Percentiles rank a stretch among this genome's conserved stretches.
These are phyloP conservation scores for Amblyjoppa fuscipennis DNA, from an alignment of 2,888 invertebrate genomes.

Conservation along the genomic window DNA sequence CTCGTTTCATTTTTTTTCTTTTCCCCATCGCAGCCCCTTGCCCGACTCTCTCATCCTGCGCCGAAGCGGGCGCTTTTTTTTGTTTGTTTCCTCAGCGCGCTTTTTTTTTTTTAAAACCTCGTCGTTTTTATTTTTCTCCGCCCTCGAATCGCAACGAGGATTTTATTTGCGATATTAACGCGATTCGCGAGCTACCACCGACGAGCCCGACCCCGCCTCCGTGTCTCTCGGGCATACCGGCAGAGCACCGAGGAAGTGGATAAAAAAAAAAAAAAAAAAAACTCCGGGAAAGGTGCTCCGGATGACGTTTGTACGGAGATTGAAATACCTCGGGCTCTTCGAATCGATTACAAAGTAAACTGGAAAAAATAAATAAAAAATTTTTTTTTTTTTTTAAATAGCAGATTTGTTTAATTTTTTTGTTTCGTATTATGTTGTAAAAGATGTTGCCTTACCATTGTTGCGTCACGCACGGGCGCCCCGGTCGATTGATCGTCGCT, in stretches of 20 bases:
- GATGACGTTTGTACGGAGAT: neutral
- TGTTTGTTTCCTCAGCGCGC: slow-evolving; percentile 1
- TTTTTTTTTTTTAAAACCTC: slow-evolving; percentile 13
- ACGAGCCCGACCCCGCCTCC: slow-evolving; percentile 66
- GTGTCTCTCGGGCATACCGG: slow-evolving; percentile 5
- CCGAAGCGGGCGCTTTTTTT: slow-evolving; percentile 24
- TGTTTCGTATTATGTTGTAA: neutral
- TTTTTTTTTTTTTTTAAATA: too few relatives aligned
- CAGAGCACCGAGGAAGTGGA: neutral
- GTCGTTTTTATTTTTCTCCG: slow-evolving; percentile 49
- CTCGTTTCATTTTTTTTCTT: slow-evolving; percentile 26
- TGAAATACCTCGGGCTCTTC: slow-evolving; percentile 12
- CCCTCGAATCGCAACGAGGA: slow-evolving; percentile 75
- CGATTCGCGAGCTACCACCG: slow-evolving; percentile 73
- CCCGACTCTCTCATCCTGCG: slow-evolving; percentile 14
- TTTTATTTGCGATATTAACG: slow-evolving; percentile 82
- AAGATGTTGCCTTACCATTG: neutral
- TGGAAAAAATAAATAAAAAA: neutral
- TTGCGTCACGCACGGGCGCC: neutral
- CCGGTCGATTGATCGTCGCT: neutral
- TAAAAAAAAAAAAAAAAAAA: slow-evolving; percentile 59
- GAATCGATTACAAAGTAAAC: slow-evolving; percentile 7
- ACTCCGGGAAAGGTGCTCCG: slow-evolving; percentile 39
- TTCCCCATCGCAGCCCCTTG: slow-evolving; percentile 18
- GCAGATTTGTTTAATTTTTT: neutral